Base-by-base conservation (phyloP, 2,888 invertebrate genomes). In the Achlya flavicornis region DNA sequence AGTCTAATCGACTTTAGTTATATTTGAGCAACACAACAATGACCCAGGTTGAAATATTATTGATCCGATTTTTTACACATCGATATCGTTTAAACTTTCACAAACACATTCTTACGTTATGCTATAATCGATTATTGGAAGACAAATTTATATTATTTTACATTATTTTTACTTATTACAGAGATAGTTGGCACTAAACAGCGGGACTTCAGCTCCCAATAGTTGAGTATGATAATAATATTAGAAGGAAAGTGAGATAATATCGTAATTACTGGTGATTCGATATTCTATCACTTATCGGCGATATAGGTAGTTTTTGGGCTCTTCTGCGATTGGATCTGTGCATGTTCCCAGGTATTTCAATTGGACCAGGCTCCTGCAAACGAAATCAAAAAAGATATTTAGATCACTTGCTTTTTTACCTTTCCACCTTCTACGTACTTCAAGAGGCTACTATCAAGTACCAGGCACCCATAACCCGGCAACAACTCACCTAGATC, bases 341-440 rank as follows among this genome's bases (percentile, higher is more conserved):
- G 97, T 96, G 90, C 98, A 98, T 32, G 97, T 96, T 60, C 98
- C 98, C 82, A 97, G 95, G 81, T 97, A 96, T 81, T 96, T 96
- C 86, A 97, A 94, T 72, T 95, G 94, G 59, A 98, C 97, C 75
- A 96, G 89, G 78, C 96, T 96, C 85, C 94, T 94, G 90, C 4
- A 89, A 91, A 66, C 33, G 65, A 48, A 26, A 14, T 33, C 2
- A 14, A 57, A 26, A 57, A 19, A 11, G 10, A 26, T 5, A 57
- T 26, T 57, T 3, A 26, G 11, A 14, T 6, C 10, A 57, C 7
- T 2, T 19, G n/a, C 4, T 6, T 35, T 35, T 26, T 26, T 26
- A 1, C 2, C 26, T 2, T 26, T 26, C 26, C 26, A 26, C 26
- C 26, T 26, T 26, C 26, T 2, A 26, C 1, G 26, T 26, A 26